Conservation (phyloP, 2,888 invertebrate species). For the Phorcus lineatus region DNA sequence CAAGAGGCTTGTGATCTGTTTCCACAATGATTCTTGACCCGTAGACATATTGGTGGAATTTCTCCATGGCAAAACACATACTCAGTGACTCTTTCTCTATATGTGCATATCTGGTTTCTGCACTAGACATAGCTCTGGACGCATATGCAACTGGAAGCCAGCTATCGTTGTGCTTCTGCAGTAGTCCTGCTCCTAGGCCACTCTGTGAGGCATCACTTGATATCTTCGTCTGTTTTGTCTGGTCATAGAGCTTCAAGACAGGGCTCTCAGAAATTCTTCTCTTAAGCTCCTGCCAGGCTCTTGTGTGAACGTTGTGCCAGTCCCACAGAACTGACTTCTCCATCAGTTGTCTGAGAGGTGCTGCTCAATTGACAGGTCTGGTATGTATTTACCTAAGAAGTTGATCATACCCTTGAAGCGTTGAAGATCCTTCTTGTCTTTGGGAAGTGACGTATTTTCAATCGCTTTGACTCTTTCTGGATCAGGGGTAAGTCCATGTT, state of each 20-base stretch:
- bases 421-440: slow-evolving; percentile 32
- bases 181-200: slow-evolving; percentile 30
- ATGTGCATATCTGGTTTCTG: slow-evolving; percentile 31
- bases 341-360: slow-evolving; percentile 33
- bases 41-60: slow-evolving; percentile 32
- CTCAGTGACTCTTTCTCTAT: slow-evolving; percentile 32
- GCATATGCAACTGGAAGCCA: slow-evolving; percentile 34
- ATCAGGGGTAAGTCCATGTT: slow-evolving; percentile 38
- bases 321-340: slow-evolving; percentile 11
- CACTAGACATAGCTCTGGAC: slow-evolving; percentile 31
- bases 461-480: slow-evolving; percentile 33
- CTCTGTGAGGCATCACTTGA: slow-evolving; percentile 27
- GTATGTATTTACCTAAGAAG: slow-evolving; percentile 33
- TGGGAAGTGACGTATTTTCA: slow-evolving; percentile 30
- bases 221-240: slow-evolving; percentile 19
- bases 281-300: neutral
- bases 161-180: slow-evolving; percentile 23
- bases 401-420: slow-evolving; percentile 35
- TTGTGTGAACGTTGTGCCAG: neutral
- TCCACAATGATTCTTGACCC: slow-evolving; percentile 1
- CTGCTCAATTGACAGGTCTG: slow-evolving; percentile 22
- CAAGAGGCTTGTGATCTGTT: slow-evolving; percentile 35
- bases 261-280: neutral
- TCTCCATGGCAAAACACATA: slow-evolving; percentile 33
- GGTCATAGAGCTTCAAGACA: slow-evolving; percentile 13